phyloP scores from a whole-genome alignment of 2,888 invertebrate species.

The Trachelus stipa region DNA sequence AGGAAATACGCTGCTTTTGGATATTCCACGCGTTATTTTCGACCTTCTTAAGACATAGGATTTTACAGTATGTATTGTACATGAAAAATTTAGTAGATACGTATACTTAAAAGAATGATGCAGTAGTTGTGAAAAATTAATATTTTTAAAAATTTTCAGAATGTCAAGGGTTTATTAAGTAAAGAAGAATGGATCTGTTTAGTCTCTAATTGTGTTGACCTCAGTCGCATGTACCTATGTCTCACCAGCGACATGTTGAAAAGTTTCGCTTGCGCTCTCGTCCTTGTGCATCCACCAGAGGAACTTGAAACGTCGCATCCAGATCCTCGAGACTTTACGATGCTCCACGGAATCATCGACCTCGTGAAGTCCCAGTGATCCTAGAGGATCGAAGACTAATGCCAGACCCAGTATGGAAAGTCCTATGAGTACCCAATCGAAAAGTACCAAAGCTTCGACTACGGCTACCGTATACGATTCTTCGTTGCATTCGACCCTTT shows the following conservation, averaged over 20 bases:
- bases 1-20: no score
- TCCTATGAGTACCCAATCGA: constrained; percentile 84
- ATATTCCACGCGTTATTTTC: no score
- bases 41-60: no score
- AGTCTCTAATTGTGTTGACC: constrained; percentile 13
- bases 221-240: constrained; percentile 60
- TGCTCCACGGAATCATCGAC: constrained; percentile 74
- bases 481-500: constrained; percentile 75
- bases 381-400: constrained; percentile 86
- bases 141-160: background rate
- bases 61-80: no score
- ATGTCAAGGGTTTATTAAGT: background rate
- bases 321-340: constrained; percentile 77
- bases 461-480: constrained; percentile 78
- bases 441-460: constrained; percentile 81
- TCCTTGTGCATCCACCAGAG: constrained; percentile 79
- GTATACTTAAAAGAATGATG: no score
- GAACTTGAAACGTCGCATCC: constrained; percentile 82
- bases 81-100: no score
- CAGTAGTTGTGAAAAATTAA: no score
- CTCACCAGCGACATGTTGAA: constrained; percentile 82
- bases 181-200: background rate
- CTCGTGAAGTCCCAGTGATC: constrained; percentile 61
- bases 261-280: constrained; percentile 82
- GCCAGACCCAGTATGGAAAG: constrained; percentile 80